Conservation (phyloP, 2,797 vertebrate species). For the Siniperca undulata region DNA sequence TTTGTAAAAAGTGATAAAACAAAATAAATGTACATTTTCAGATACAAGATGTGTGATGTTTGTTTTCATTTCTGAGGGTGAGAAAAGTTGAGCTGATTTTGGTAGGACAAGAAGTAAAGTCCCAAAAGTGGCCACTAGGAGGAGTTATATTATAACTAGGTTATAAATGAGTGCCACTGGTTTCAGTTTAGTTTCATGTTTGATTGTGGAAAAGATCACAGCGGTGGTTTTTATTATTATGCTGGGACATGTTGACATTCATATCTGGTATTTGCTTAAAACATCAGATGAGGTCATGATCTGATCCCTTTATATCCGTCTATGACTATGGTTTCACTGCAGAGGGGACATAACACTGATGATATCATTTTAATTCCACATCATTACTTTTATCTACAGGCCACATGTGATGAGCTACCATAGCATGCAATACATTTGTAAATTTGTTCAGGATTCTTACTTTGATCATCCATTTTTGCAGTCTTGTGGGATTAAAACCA, state of each 20-base stretch:
- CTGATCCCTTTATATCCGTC: neutral
- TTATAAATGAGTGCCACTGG: neutral
- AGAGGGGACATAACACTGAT: conserved; percentile 22
- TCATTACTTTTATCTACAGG: conserved; percentile 32
- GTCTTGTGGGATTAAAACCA: conserved; percentile 45
- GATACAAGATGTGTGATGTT: conserved; percentile 30
- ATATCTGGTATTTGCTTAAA: conserved; percentile 37
- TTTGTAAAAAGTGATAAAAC: conserved; percentile 62
- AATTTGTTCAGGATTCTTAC: conserved; percentile 31
- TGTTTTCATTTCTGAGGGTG: conserved; percentile 41
- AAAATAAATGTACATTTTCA: conserved; percentile 77
- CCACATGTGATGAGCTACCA: conserved; percentile 11
- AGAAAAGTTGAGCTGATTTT: conserved; percentile 9
- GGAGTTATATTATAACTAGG: conserved; percentile 50
- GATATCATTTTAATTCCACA: conserved; percentile 39
- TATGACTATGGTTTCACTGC: conserved; percentile 13
- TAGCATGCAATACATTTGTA: conserved; percentile 1
- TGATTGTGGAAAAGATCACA: conserved; percentile 26
- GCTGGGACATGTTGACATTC: conserved; percentile 10
- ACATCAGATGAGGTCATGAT: conserved; percentile 10
- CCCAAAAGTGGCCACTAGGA: conserved; percentile 56
- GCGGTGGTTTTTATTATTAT: conserved; percentile 18
- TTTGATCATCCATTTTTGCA: conserved; percentile 40
- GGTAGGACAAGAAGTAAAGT: conserved; percentile 15
- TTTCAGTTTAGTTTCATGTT: conserved; percentile 22